A percentile compares a stretch with the other conserved stretches of the same genome.
These are phyloP conservation scores for Tachina lurida DNA, from an alignment of 2,888 invertebrate genomes.

Conservation along the genomic window DNA sequence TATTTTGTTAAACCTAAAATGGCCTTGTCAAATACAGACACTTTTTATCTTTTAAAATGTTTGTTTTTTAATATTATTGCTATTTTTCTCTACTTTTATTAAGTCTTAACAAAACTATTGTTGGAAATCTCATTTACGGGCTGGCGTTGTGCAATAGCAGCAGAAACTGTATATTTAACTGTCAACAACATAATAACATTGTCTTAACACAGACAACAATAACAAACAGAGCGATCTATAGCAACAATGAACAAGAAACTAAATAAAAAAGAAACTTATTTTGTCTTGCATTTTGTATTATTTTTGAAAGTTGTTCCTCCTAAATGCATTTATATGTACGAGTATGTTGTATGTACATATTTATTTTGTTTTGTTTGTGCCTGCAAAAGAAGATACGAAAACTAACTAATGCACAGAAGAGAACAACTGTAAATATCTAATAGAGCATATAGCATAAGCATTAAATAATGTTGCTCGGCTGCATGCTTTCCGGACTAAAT, in stretches of 20 bases:
- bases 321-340: slow-evolving; percentile 49
- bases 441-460: slow-evolving; percentile 66
- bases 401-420: slow-evolving; percentile 14
- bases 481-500: slow-evolving; percentile 46
- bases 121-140: slow-evolving; percentile 47
- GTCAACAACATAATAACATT: slow-evolving; percentile 66
- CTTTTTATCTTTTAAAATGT: slow-evolving; percentile 28
- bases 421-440: slow-evolving; percentile 61
- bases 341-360: slow-evolving; percentile 53
- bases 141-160: slow-evolving; percentile 38
- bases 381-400: slow-evolving; percentile 28
- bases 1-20: slow-evolving; percentile 45
- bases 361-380: slow-evolving; percentile 45
- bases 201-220: slow-evolving; percentile 50
- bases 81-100: slow-evolving; percentile 27
- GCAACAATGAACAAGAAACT: slow-evolving; percentile 19
- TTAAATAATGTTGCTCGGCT: slow-evolving; percentile 65
- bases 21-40: slow-evolving; percentile 50
- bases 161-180: slow-evolving; percentile 63
- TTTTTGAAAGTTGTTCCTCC: slow-evolving; percentile 50
- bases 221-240: slow-evolving; percentile 14
- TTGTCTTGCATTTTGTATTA: slow-evolving; percentile 37
- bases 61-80: neutral
- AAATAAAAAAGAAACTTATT: slow-evolving; percentile 44
- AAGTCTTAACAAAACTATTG: slow-evolving; percentile 54